Evolutionary conservation across 2,888 invertebrate species (phyloP), one percentile per base, ranked within the genome.

Genomic region (Schrankia costaestrigalis): DNA sequence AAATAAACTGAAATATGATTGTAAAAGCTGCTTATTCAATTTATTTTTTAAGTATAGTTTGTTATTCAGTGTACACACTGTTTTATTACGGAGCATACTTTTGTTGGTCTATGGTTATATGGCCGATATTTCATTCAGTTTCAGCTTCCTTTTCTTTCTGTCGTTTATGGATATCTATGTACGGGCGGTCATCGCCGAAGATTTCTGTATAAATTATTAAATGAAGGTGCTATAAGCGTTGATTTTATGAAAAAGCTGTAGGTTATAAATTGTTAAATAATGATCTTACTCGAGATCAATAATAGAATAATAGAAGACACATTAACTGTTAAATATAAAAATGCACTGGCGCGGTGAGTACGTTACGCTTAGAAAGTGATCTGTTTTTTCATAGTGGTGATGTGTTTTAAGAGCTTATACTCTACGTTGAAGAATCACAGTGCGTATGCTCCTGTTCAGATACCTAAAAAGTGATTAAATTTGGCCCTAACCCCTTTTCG

Each of bases 301-400:
- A 99, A 99, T 91, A 94, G 98, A 88, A 97, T 99, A 89, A 94
- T 99, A 70, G 97, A 98, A 90, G 99, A 99, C 89, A 97, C 98
- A 44, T 90, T 99, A 78, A 92, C 94, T 74, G 92, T 96, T 68
- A 98, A 98, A 92, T 97, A 97, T 89, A 95, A 94, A 89, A 97
- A 97, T 92, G 96, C 96, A 75, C 90, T 95, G 85, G 95, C 96
- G 72, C 97, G 98, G 99, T 99, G 90, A 93, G 94, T 92, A 87
- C 81, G 80, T 83, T 86, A 82, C 77, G 78, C 80, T 81, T 84
- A 85, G 85, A 86, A 86, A 85, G 85, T 86, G 76, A 70, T 73
- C 75, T 72, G 75, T 80, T 83, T 80, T 80, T 78, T 80, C 70
- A 59, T 63, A 55, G 59, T 63, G 59, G 58, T 63, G 68, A 60